phyloP scores from a whole-genome alignment of 2,888 invertebrate genomes.

The Polydesmus complanatus region DNA sequence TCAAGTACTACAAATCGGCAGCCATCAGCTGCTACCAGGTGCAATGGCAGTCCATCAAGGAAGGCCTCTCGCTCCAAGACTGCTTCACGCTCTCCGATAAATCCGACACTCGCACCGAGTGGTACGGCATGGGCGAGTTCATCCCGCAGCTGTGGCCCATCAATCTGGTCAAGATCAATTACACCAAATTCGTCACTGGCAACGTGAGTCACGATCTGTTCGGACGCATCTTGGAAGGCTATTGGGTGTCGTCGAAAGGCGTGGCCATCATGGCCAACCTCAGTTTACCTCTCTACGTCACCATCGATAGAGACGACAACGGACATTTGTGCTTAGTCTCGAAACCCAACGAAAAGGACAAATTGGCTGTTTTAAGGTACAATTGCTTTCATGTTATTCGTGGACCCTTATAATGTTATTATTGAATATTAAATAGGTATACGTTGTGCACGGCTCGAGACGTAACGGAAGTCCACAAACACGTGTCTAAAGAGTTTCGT shows the following conservation, averaged over 20 bases:
- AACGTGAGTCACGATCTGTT: constrained; percentile 21
- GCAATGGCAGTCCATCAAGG: constrained; percentile 60
- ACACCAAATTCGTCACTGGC: constrained; percentile 71
- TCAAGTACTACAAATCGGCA: constrained; percentile 33
- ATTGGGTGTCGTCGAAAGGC: constrained; percentile 73
- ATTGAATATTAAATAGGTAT: too few species aligned
- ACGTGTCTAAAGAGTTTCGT: constrained; percentile 14
- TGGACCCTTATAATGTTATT: constrained; percentile 47
- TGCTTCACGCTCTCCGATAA: constrained; percentile 58
- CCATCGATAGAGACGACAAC: constrained; percentile 25
- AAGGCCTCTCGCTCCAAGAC: constrained; percentile 55
- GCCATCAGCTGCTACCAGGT: constrained; percentile 55
- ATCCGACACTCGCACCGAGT: constrained; percentile 27
- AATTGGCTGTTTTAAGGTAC: constrained; percentile 18
- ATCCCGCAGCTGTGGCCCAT: constrained; percentile 54
- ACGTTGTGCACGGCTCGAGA: constrained; percentile 69
- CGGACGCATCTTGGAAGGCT: constrained; percentile 66
- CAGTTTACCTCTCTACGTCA: constrained; percentile 59
- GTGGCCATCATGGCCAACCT: constrained; percentile 64
- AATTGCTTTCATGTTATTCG: too few species aligned
- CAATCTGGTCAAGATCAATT: constrained; percentile 39
- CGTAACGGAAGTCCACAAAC: constrained; percentile 51
- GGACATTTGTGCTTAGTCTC: constrained; percentile 32
- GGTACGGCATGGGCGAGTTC: constrained; percentile 21
- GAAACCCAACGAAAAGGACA: background rate